A percentile compares a stretch with the other conserved stretches of the same genome.
Evolutionary conservation across 1,140 invertebrate species (phyloP).

Genomic region (Drosophila suzukii): DNA sequence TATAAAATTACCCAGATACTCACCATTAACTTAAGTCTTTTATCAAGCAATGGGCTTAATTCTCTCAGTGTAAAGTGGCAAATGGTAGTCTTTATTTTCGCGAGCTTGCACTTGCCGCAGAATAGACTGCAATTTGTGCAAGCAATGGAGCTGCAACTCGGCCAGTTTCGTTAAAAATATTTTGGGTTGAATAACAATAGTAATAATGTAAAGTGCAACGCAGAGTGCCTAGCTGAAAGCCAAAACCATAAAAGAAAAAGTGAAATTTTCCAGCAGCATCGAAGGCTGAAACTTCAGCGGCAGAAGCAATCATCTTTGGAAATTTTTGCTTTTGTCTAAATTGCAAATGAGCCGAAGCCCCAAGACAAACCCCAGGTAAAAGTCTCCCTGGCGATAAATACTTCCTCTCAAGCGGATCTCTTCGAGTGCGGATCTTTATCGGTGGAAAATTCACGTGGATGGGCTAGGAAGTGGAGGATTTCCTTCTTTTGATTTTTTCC

Average conservation of each 20-base stretch:
- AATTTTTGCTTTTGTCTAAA: slow-evolving; percentile 58
- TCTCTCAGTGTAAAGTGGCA: slow-evolving; percentile 39
- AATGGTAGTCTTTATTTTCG: slow-evolving; percentile 36
- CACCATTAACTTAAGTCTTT: neutral
- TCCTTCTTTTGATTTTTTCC: slow-evolving; percentile 1
- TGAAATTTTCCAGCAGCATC: slow-evolving; percentile 65
- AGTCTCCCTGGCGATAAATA: slow-evolving; percentile 35
- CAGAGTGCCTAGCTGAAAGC: slow-evolving; percentile 37
- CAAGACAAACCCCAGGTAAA: slow-evolving; percentile 44
- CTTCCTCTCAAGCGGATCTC: slow-evolving; percentile 30
- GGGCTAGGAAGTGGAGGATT: slow-evolving; percentile 16
- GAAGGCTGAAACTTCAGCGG: slow-evolving; percentile 18
- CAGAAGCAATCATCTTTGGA: slow-evolving; percentile 61
- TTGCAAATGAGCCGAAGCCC: slow-evolving; percentile 57
- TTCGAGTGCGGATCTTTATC: slow-evolving; percentile 13
- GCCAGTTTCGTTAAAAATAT: slow-evolving; percentile 80
- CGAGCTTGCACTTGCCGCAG: slow-evolving; percentile 58
- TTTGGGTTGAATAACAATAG: slow-evolving; percentile 81
- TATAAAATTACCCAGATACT: neutral
- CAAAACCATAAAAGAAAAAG: slow-evolving; percentile 61
- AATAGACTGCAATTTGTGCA: slow-evolving; percentile 76
- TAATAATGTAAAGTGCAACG: slow-evolving; percentile 66
- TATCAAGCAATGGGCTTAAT: neutral
- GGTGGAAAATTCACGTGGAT: neutral
- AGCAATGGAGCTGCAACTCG: slow-evolving; percentile 79